Evolutionary conservation across 2,888 invertebrate genomes (phyloP).

Genomic region (Hypena proboscidalis): DNA sequence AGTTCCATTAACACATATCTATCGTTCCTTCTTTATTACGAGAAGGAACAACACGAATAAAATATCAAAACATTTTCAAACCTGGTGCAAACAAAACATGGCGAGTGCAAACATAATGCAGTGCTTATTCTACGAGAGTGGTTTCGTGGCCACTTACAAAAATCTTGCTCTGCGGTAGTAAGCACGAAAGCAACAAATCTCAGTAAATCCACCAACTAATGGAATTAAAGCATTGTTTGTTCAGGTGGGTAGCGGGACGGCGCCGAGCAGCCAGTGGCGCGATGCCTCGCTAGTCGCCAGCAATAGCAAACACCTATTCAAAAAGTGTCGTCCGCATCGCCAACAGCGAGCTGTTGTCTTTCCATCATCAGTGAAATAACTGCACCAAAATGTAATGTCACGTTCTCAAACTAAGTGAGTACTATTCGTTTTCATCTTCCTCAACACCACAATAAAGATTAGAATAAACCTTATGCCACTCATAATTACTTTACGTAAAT

Average conservation of each 20-base stretch:
- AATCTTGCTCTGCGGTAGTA: slow-evolving; percentile 24
- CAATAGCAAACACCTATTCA: slow-evolving; percentile 43
- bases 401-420: too few relatives aligned
- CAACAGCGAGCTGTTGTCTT: slow-evolving; percentile 43
- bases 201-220: slow-evolving; percentile 48
- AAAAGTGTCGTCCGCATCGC: neutral
- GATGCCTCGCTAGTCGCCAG: too few relatives aligned
- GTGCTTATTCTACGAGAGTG: slow-evolving; percentile 1
- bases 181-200: slow-evolving; percentile 38
- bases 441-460: too few relatives aligned
- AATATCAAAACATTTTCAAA: neutral
- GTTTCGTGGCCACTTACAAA: slow-evolving; percentile 28
- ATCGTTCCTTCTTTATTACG: too few relatives aligned
- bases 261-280: slow-evolving; percentile 17
- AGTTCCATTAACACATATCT: too few relatives aligned
- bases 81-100: neutral
- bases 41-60: too few relatives aligned
- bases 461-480: too few relatives aligned
- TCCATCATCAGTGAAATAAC: slow-evolving; percentile 47
- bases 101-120: slow-evolving; percentile 1
- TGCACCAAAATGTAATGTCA: slow-evolving; percentile 16
- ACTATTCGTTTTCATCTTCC: too few relatives aligned
- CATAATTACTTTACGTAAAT: too few relatives aligned
- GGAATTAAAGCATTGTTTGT: slow-evolving; percentile 65
- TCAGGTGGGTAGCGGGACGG: slow-evolving; percentile 48